A percentile compares a stretch with the other conserved stretches of the same genome.
Evolutionary conservation across 2,113 vertebrate species (phyloP).

Genomic region (Nettapus auritus): DNA sequence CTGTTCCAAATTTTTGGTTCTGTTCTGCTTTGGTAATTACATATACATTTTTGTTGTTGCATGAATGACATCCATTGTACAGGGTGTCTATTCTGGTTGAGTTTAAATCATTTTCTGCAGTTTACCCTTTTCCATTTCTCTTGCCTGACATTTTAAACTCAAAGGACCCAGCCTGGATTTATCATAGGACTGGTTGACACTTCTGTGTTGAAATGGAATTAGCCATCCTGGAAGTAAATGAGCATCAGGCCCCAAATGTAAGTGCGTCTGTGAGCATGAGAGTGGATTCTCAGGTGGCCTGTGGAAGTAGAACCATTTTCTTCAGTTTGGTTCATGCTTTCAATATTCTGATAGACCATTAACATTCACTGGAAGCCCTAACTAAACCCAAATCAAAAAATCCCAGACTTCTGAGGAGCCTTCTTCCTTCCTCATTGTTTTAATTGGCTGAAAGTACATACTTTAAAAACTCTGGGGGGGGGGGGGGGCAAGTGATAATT

Average conservation of each 20-base stretch:
- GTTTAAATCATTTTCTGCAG: neutral
- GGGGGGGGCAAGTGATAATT: neutral
- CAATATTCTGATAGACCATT: neutral
- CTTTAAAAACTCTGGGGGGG: neutral
- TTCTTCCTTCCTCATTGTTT: neutral
- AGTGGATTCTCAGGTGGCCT: neutral
- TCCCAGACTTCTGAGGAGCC: neutral
- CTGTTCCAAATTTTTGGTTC: neutral
- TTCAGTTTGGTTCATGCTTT: neutral
- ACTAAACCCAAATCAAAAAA: neutral
- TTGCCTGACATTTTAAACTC: neutral
- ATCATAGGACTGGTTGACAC: neutral
- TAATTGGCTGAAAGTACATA: neutral
- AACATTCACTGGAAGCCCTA: neutral
- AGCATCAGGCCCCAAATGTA: neutral
- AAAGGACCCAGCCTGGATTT: neutral
- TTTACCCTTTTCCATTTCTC: neutral
- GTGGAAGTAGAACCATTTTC: neutral
- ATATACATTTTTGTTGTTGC: neutral
- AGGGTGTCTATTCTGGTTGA: neutral
- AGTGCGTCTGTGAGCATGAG: neutral
- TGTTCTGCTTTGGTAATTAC: neutral
- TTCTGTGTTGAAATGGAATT: neutral
- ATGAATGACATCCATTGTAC: neutral
- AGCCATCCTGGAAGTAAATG: neutral